Evolutionary conservation across 2,797 vertebrate species (phyloP), one percentile per base, ranked within the genome.

Genomic region (Agapornis canus): DNA sequence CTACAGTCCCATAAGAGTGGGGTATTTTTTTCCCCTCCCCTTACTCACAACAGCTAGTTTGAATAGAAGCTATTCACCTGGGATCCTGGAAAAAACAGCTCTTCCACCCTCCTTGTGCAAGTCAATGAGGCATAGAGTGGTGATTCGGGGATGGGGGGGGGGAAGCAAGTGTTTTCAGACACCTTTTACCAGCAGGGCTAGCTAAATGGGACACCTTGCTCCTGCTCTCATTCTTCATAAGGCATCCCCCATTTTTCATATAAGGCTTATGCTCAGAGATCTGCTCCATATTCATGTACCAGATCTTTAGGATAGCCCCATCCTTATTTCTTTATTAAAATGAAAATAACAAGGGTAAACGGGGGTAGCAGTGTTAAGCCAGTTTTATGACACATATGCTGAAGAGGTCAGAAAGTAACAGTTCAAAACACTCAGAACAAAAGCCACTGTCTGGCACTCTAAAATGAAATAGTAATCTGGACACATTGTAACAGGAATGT

Each of bases 71-170:
- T 45, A 10, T 32, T 61, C 42, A 56, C 63, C 35, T 82, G 19
- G 1, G 0, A 26, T 60, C 29, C 51, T 69, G 66, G 35, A 78
- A 40, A 52, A 91, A 64, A 42, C 42, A 82, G 19, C 26, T 73
- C 47, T 79, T 65, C 37, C 32, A 70, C 29, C 4, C 13, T 72
- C 17, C 21, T 64, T 6, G 13, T 37, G 57, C 51, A 70, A 40
- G 56, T 51, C 66, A 56, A 13, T 47, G 47, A 61, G n/a, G n/a
- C 12, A 49, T 26, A 45, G 18, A 31, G 29, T 32, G 45, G 4
- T 63, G 18, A 31, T 9, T 2, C 1, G 6, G 56, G 32, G 2
- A 10, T 14, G 0, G 39, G 6, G 6, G 6, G 6, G 37, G 6
- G 5, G 3, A 4, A 9, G 21, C 11, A 20, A 18, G 35, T 4